These are phyloP conservation scores for Microtus ochrogaster DNA, from an alignment of 2,113 vertebrate species.

Conservation along the genomic window DNA sequence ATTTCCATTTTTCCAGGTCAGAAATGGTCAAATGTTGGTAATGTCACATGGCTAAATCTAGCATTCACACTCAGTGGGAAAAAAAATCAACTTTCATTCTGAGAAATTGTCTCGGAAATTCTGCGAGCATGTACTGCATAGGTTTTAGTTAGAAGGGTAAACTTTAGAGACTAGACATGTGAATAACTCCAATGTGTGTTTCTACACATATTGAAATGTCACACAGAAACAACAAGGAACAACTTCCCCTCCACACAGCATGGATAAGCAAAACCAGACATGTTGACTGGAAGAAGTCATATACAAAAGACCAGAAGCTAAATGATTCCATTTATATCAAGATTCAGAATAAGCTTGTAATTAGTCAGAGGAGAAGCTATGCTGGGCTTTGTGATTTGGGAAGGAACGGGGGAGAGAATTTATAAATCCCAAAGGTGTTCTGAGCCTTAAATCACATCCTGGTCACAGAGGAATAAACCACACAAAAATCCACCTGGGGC, in stretches of 20 bases:
- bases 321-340: neutral
- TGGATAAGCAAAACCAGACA: neutral
- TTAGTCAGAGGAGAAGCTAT: neutral
- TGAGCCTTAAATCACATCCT: neutral
- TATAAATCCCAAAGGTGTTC: neutral
- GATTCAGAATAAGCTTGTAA: neutral
- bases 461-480: neutral
- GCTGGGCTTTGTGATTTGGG: neutral
- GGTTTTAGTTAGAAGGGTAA: conserved; percentile 7
- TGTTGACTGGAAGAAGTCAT: neutral
- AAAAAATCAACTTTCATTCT: neutral
- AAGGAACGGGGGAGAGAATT: neutral
- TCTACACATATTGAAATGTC: neutral
- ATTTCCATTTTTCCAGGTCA: conserved; percentile 15
- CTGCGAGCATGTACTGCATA: neutral
- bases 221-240: neutral
- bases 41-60: neutral
- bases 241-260: neutral
- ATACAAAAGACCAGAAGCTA: neutral
- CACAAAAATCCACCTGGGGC: neutral
- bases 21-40: conserved; percentile 4
- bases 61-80: neutral
- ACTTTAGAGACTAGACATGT: neutral
- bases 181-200: neutral
- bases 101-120: neutral